Evolutionary conservation across 2,888 invertebrate species (phyloP).

Genomic region (Noctua pronuba): DNA sequence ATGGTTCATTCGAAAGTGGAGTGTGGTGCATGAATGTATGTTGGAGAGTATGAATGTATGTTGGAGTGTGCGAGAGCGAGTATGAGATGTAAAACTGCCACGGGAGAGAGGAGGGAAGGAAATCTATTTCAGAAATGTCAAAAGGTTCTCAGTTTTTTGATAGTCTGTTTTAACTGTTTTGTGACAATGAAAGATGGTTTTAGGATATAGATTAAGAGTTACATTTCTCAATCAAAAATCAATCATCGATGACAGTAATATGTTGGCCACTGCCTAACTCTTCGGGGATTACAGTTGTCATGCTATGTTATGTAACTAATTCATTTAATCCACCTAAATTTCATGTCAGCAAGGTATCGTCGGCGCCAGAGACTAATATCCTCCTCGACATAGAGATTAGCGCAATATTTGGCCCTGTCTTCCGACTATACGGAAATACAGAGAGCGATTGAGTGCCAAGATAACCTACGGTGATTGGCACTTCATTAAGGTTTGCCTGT

Average conservation of each 20-base stretch:
- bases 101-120: too few relatives aligned
- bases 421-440: slow-evolving; percentile 16
- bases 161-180: too few relatives aligned
- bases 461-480: slow-evolving; percentile 40
- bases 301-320: not conserved
- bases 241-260: not conserved
- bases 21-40: too few relatives aligned
- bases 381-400: not conserved
- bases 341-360: not conserved
- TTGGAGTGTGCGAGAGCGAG: too few relatives aligned
- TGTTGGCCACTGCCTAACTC: not conserved
- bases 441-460: slow-evolving; percentile 19
- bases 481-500: slow-evolving; percentile 26
- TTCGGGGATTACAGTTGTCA: not conserved
- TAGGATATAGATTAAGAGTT: too few relatives aligned
- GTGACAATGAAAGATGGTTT: too few relatives aligned
- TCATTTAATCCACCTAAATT: not conserved
- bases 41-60: too few relatives aligned
- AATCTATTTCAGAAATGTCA: too few relatives aligned
- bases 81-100: too few relatives aligned
- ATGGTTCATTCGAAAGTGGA: too few relatives aligned
- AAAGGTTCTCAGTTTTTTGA: too few relatives aligned
- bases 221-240: too few relatives aligned
- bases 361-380: not conserved
- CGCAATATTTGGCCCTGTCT: slow-evolving; percentile 4